phyloP scores from a whole-genome alignment of 2,113 vertebrate species.

The Oncorhynchus clarkii region DNA sequence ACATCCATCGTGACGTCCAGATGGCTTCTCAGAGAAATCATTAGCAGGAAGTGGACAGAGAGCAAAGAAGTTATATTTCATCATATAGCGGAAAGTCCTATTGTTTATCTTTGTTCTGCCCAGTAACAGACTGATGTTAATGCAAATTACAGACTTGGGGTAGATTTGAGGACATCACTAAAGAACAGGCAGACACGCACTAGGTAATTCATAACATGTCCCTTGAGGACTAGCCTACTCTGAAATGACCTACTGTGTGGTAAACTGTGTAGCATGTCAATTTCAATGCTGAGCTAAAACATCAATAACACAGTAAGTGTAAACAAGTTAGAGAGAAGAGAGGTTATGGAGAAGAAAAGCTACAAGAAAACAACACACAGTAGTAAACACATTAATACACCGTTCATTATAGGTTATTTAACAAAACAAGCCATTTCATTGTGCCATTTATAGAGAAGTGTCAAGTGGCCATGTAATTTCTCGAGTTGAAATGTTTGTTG shows the following conservation, averaged over 20 bases:
- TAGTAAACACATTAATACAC: neutral
- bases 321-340: too few species aligned
- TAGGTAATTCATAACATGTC: too few species aligned
- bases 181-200: too few species aligned
- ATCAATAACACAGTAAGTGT: neutral
- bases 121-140: too few species aligned
- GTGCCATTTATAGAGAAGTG: neutral
- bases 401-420: neutral
- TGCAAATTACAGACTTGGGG: too few species aligned
- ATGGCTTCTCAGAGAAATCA: neutral
- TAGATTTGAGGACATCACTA: too few species aligned
- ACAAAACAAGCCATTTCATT: neutral
- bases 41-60: neutral
- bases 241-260: too few species aligned
- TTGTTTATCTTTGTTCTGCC: neutral
- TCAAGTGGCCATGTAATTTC: neutral
- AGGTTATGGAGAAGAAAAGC: neutral
- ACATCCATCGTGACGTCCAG: neutral
- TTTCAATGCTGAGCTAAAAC: neutral
- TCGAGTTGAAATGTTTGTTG: neutral
- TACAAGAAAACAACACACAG: neutral
- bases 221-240: too few species aligned
- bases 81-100: too few species aligned
- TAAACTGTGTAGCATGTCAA: too few species aligned
- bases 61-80: too few species aligned